Evolutionary conservation across 2,113 vertebrate species (phyloP), one percentile per base, ranked within the genome.

Genomic region (Rhombomys opimus): DNA sequence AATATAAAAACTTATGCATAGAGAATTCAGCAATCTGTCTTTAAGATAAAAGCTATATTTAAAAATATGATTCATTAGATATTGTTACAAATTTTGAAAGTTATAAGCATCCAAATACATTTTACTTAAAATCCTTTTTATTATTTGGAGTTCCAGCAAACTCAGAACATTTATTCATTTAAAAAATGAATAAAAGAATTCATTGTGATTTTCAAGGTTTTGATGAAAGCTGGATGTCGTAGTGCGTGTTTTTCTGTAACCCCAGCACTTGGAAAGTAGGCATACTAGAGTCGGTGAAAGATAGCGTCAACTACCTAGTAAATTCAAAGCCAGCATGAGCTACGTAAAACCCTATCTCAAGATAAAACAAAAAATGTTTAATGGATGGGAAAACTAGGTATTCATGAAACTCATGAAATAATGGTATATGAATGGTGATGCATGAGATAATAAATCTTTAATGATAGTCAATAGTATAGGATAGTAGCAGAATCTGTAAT

Each of bases 71-170:
- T 75, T 92, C 35, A 18, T 38, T 89, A 70, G 57, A 15, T 68
- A 92, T 3, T 68, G 3, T 18, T 89, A 30, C 61, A 84, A 70
- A 32, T 63, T 50, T 32, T 7, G 95, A 46, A 87, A n/a, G 65
- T 91, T 89, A 35, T 95, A 88, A 94, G 63, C 12, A 95, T 94
- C 41, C 50, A 95, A 78, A 70, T 94, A 68, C 80, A 92, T 65
- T 70, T 91, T 91, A 87, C n/a, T 89, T 94, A 87, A 38, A 96
- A 84, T 82, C 13, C n/a, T 38, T 59, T 82, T 89, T 32, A 59
- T 6, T 85, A 77, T 89, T 93, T 73, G 92, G 30, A 94, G 20
- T 63, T 96, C 23, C 18, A 91, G 52, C 80, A 90, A 93, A 94
- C 92, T 87, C 57, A 97, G 73, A 91, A 92, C 5, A 80, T 14